Base-by-base conservation (phyloP, 1,140 invertebrate genomes). In the Hycleus cichorii region DNA sequence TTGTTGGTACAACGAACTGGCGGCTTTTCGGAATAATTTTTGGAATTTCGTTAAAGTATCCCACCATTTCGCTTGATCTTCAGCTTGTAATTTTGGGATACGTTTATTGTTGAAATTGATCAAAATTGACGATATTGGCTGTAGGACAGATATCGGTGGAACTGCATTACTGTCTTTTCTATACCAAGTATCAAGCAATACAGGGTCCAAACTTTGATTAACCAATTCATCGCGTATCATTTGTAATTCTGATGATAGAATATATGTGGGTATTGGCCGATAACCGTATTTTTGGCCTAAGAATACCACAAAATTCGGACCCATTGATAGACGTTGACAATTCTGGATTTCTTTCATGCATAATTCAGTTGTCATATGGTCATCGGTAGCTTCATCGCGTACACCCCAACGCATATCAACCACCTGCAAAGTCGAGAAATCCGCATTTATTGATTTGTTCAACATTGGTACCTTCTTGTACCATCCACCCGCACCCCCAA, bases 341-440 rank as follows among this genome's bases (percentile, higher is more conserved):
- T 97, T 98, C 74, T 92, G 88, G 57, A 98, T 98, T 79, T 98
- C 96, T 60, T 91, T 85, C 92, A 98, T 97, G 72, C 95, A 98
- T 0, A 98, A 82, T 69, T 97, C 92, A 0, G 95, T 97, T 6
- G 95, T 98, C 93, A 97, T 96, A 76, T 98, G 95, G 85, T 98
- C 95, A 72, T 98, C 95, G 0, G 95, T 98, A 0, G 95, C 94
- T 76, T 98, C 95, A 69, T 98, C 95, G 68, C 91, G 79, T 2
- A 94, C 89, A 18, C 95, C 96, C 95, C 96, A 98, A 73, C 95
- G 80, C 95, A 98, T 98, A 75, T 98, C 96, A 18, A 98, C 95
- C 1, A 98, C 95, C 92, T 96, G 64, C 1, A 59, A 59, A 25
- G 12, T 9, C 18, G 12, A 48, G 39, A 50, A 45, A 32, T 32